A percentile compares a stretch with the other conserved stretches of the same genome.
phyloP scores from a whole-genome alignment of 2,888 invertebrate species.

The Monoplex corrugatus region DNA sequence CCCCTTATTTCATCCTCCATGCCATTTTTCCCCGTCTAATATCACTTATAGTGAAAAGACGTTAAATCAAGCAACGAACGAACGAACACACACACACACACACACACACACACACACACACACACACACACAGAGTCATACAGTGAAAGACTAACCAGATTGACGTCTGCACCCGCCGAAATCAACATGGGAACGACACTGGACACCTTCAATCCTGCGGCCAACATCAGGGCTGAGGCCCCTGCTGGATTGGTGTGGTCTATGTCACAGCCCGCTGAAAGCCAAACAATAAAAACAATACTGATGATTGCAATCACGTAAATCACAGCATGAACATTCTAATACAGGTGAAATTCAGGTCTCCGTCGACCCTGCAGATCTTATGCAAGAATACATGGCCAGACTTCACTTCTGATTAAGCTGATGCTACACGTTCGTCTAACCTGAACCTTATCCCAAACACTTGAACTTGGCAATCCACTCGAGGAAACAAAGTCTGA shows the following conservation, averaged over 20 bases:
- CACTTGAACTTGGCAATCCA: too few relatives aligned
- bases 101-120: constrained; percentile 7
- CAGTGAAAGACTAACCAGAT: constrained; percentile 53
- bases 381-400: too few relatives aligned
- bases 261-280: constrained; percentile 52
- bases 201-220: constrained; percentile 50
- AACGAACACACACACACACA: not conserved
- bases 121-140: not conserved
- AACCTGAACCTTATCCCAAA: too few relatives aligned
- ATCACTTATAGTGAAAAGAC: too few relatives aligned
- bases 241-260: constrained; percentile 51
- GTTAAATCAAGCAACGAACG: too few relatives aligned
- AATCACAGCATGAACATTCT: not conserved
- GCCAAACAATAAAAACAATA: not conserved
- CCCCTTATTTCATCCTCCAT: too few relatives aligned
- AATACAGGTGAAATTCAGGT: not conserved
- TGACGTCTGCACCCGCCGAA: constrained; percentile 56
- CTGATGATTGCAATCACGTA: too few relatives aligned
- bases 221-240: constrained; percentile 55
- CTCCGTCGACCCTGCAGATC: too few relatives aligned
- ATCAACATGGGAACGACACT: constrained; percentile 46
- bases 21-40: too few relatives aligned
- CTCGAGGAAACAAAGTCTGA: too few relatives aligned
- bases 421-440: too few relatives aligned
- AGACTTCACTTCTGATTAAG: too few relatives aligned